Evolutionary conservation across 2,113 vertebrate genomes (phyloP).

Genomic region (Semnornis frantzii): DNA sequence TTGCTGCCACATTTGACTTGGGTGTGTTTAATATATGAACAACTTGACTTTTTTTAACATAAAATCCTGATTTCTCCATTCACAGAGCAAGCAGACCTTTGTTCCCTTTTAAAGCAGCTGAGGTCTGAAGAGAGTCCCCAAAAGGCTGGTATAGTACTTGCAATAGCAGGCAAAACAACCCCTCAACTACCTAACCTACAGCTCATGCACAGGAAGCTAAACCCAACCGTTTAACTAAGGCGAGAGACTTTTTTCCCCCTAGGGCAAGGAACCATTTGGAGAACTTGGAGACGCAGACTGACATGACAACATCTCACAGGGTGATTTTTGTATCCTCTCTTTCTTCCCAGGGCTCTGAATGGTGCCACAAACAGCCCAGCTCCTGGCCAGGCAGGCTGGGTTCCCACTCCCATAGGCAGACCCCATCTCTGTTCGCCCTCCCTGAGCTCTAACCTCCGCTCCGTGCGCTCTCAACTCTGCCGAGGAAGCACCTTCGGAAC

Average conservation of each 20-base stretch:
- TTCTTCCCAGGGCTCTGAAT: neutral
- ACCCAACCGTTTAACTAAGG: neutral
- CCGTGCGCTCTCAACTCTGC: fast-evolving
- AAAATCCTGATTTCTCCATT: neutral
- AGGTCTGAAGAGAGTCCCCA: neutral
- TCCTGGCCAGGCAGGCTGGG: neutral
- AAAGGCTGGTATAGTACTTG: neutral
- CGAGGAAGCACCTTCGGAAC: neutral
- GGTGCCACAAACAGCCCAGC: fast-evolving
- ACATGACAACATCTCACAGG: fast-evolving
- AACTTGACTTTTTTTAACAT: neutral
- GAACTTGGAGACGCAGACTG: neutral
- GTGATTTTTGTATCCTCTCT: neutral
- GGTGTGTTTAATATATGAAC: neutral
- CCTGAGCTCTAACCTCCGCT: neutral
- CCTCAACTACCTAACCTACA: fast-evolving
- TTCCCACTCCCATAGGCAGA: fast-evolving
- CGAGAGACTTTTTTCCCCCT: neutral
- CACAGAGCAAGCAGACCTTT: neutral
- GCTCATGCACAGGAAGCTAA: fast-evolving
- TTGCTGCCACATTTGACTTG: neutral
- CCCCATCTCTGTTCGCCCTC: too few relatives aligned
- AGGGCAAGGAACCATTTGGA: neutral
- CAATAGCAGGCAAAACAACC: neutral
- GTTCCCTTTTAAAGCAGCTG: neutral